Evolutionary conservation across 2,888 invertebrate genomes (phyloP).

Genomic region (Nomada flava): DNA sequence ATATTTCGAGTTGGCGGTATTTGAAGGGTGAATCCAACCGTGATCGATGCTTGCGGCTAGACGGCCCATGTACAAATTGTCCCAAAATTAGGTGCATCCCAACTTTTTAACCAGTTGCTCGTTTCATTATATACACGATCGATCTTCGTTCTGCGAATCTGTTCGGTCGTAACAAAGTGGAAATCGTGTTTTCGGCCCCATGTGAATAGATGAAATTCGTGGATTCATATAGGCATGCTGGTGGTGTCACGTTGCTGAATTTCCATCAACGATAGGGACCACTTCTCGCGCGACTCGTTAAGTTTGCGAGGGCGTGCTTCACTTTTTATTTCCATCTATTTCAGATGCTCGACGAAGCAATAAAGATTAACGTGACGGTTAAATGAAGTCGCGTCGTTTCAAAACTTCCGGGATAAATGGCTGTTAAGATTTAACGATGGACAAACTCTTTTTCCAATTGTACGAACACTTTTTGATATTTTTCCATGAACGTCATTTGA

Average conservation of each 20-base stretch:
- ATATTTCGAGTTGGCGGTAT: constrained; percentile 21
- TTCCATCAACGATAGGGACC: background rate
- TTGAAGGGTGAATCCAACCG: background rate
- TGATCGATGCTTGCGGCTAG: background rate
- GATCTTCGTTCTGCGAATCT: background rate
- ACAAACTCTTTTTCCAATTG: background rate
- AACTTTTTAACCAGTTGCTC: constrained; percentile 35
- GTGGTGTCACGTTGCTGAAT: constrained; percentile 3
- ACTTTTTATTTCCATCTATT: background rate
- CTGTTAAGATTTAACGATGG: background rate
- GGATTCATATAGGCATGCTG: background rate
- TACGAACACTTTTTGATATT: background rate
- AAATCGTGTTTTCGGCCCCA: background rate
- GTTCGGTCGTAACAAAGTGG: background rate
- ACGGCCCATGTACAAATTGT: background rate
- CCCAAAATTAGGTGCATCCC: constrained; percentile 23
- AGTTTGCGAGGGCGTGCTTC: background rate
- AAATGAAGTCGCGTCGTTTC: background rate
- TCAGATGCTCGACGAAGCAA: background rate
- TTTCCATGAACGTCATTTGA: background rate
- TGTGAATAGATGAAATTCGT: constrained; percentile 12
- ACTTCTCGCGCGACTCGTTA: constrained; percentile 23
- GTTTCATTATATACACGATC: background rate
- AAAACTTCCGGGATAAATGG: background rate
- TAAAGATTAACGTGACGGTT: constrained; percentile 8